These are phyloP conservation scores for Emydocephalus ijimae DNA, from an alignment of 2,113 vertebrate species.

Conservation along the genomic window DNA sequence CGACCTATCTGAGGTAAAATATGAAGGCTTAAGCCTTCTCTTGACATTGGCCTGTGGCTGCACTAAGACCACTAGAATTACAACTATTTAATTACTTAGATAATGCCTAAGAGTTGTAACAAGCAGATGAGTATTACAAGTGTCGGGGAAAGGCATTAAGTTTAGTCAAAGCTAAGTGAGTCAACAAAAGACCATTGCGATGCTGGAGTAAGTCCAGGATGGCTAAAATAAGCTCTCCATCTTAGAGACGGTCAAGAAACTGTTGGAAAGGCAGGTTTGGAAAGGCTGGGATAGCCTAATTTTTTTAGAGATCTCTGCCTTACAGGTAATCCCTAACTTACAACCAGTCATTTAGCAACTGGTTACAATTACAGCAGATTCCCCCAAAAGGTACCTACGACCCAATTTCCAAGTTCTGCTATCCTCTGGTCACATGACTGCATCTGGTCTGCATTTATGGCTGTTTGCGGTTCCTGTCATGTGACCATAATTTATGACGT, in stretches of 20 bases:
- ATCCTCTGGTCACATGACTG: not conserved
- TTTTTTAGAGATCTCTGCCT: not conserved
- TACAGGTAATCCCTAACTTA: not conserved
- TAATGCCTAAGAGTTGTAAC: not conserved
- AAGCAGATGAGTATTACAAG: not conserved
- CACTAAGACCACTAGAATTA: not conserved
- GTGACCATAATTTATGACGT: not conserved
- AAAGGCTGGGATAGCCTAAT: not conserved
- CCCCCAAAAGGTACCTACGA: not conserved
- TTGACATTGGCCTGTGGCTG: not conserved
- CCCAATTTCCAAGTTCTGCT: not conserved
- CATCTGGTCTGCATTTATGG: not conserved
- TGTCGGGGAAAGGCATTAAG: not conserved
- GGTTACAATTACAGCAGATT: not conserved
- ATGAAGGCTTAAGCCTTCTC: not conserved
- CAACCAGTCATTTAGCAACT: not conserved
- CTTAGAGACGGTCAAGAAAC: too few relatives aligned
- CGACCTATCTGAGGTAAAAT: not conserved
- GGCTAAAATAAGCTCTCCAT: not conserved
- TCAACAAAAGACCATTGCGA: not conserved
- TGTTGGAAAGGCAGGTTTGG: not conserved
- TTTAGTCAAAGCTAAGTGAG: not conserved
- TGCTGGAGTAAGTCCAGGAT: not conserved
- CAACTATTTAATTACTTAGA: not conserved
- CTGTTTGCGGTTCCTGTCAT: not conserved